A percentile compares a stretch with the other conserved stretches of the same genome.
Evolutionary conservation across 1,140 invertebrate species (phyloP).

Genomic region (Camponotus vicinus): DNA sequence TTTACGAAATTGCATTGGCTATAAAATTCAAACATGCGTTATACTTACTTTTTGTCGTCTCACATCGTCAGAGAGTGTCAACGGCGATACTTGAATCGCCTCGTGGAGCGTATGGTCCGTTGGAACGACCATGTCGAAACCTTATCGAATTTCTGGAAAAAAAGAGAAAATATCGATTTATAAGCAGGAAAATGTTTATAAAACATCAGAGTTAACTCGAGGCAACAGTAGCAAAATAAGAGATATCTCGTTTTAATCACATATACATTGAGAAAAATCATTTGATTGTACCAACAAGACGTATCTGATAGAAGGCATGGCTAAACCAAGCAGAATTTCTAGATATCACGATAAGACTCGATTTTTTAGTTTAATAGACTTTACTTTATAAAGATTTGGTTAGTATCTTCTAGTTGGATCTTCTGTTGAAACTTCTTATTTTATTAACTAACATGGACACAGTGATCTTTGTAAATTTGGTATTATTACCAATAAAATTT

Average conservation of each 20-base stretch:
- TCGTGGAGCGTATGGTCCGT: conserved; percentile 80
- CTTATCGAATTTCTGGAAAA: conserved; percentile 48
- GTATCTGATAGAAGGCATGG: too few relatives aligned
- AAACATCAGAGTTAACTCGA: background rate
- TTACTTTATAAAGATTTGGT: too few relatives aligned
- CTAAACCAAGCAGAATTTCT: too few relatives aligned
- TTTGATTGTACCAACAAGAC: too few relatives aligned
- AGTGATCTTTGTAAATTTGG: too few relatives aligned
- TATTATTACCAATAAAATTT: too few relatives aligned
- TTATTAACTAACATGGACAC: too few relatives aligned
- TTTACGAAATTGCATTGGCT: background rate
- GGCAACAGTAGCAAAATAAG: background rate
- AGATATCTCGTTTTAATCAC: background rate
- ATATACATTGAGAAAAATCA: too few relatives aligned
- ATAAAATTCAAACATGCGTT: background rate
- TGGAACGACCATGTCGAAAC: conserved; percentile 78
- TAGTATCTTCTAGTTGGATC: too few relatives aligned
- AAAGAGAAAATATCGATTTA: background rate
- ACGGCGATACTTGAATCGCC: conserved; percentile 81
- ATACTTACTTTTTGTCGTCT: conserved; percentile 80
- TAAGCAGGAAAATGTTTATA: background rate
- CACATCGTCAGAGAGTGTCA: conserved; percentile 81
- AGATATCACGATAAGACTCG: too few relatives aligned
- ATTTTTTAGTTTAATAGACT: too few relatives aligned
- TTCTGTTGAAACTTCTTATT: too few relatives aligned